Conservation (phyloP, 2,888 invertebrate species). For the Brachynemurus nebulosus region DNA sequence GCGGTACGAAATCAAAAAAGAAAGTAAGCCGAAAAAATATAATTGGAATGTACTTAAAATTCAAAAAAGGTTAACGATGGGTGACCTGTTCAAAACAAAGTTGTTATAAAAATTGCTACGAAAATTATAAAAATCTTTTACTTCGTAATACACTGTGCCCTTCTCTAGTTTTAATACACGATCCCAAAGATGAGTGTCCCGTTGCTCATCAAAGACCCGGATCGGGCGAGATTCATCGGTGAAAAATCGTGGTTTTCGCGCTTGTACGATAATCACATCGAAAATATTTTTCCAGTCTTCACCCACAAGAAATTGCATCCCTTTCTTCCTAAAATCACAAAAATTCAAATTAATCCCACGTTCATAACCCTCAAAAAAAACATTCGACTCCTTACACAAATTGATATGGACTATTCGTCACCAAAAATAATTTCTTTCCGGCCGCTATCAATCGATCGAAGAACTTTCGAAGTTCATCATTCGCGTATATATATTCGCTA, state of each 20-base stretch:
- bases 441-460: constrained; percentile 59
- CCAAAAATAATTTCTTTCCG: constrained; percentile 81
- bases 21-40: too few species aligned
- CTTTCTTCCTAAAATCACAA: constrained; percentile 57
- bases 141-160: constrained; percentile 87
- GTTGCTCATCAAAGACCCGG: constrained; percentile 68
- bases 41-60: too few species aligned
- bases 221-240: constrained; percentile 84
- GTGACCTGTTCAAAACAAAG: too few species aligned
- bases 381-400: constrained; percentile 63
- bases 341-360: neutral
- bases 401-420: constrained; percentile 91
- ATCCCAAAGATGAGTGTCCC: constrained; percentile 81
- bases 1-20: too few species aligned
- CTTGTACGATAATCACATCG: constrained; percentile 88
- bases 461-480: constrained; percentile 55
- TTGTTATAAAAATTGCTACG: too few species aligned
- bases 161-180: constrained; percentile 73
- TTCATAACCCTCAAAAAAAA: constrained; percentile 8
- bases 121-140: too few species aligned
- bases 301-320: constrained; percentile 83
- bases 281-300: constrained; percentile 80
- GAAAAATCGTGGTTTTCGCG: constrained; percentile 93
- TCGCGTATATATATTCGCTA: constrained; percentile 63
- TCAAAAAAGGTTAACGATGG: too few species aligned